Conservation (phyloP, 2,888 invertebrate genomes). For the Pseudanteris insignis region DNA sequence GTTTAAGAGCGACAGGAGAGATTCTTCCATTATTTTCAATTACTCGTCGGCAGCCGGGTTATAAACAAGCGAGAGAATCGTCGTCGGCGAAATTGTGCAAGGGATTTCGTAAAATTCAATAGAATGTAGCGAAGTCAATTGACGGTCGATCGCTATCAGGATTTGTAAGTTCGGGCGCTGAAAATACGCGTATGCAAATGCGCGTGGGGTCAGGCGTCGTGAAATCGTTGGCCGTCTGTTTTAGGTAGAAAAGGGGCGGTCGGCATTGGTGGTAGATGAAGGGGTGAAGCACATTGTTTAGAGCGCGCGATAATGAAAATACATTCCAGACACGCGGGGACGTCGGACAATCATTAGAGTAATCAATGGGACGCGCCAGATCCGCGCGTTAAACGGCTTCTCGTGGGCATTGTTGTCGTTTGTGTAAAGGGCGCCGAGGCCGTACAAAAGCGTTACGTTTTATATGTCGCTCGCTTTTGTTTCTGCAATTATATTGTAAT, state of each 20-base stretch:
- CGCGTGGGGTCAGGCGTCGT: slow-evolving; percentile 35
- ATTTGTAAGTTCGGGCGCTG: slow-evolving; percentile 23
- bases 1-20: too few species aligned
- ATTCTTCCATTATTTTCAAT: too few species aligned
- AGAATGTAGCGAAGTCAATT: slow-evolving; percentile 20
- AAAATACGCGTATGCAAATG: slow-evolving; percentile 47
- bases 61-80: background rate
- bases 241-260: too few species aligned
- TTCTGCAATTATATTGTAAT: slow-evolving; percentile 45
- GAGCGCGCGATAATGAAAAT: slow-evolving; percentile 55
- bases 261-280: too few species aligned
- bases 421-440: slow-evolving; percentile 37
- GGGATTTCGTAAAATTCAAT: slow-evolving; percentile 2
- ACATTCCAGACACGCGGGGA: slow-evolving; percentile 50
- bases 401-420: slow-evolving; percentile 42
- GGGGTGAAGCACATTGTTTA: slow-evolving; percentile 55
- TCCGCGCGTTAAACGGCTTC: slow-evolving; percentile 41
- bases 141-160: slow-evolving; percentile 23
- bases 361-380: slow-evolving; percentile 49
- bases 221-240: slow-evolving; percentile 47
- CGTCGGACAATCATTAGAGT: slow-evolving; percentile 50
- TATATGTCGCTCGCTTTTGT: slow-evolving; percentile 44
- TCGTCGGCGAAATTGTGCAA: too few species aligned
- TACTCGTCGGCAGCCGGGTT: background rate
- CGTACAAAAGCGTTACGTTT: slow-evolving; percentile 42